Percentiles rank a stretch among this genome's conserved stretches.
These are phyloP conservation scores for Gambusia affinis DNA, from an alignment of 2,113 vertebrate species.

Conservation along the genomic window DNA sequence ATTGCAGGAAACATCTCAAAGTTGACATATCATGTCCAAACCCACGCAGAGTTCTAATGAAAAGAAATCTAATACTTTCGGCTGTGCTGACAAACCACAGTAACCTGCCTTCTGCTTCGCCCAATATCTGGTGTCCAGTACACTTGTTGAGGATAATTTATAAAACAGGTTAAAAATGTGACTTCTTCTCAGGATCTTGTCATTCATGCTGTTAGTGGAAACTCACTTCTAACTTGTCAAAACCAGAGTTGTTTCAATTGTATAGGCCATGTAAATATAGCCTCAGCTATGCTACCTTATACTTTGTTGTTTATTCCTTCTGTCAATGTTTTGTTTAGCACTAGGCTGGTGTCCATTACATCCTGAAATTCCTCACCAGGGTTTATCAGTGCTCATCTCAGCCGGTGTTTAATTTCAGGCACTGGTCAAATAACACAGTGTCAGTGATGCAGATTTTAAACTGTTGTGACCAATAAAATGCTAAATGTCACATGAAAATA, in stretches of 20 bases:
- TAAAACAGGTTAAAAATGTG: conserved; percentile 46
- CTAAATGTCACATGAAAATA: conserved; percentile 1
- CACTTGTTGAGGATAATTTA: conserved; percentile 50
- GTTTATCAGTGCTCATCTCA: background rate
- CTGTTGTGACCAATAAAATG: background rate
- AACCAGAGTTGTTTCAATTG: background rate
- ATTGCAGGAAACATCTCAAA: conserved; percentile 49
- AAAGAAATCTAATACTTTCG: conserved; percentile 52
- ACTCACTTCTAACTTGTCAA: background rate
- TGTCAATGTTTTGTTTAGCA: background rate
- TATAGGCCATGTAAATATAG: background rate
- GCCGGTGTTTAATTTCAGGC: background rate
- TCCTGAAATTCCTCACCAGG: background rate
- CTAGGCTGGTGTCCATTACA: background rate
- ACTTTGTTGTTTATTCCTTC: conserved; percentile 8
- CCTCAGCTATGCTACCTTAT: background rate
- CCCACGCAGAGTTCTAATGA: conserved; percentile 37
- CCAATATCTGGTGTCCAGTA: conserved; percentile 41
- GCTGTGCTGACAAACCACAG: conserved; percentile 31
- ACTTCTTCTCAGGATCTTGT: conserved; percentile 35
- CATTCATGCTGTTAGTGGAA: background rate
- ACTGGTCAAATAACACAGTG: background rate
- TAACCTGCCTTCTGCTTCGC: conserved; percentile 35
- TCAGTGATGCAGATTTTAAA: conserved; percentile 3
- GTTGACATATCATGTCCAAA: conserved; percentile 52